Conservation (phyloP, 2,888 invertebrate species). For the Drosophila anomalata region DNA sequence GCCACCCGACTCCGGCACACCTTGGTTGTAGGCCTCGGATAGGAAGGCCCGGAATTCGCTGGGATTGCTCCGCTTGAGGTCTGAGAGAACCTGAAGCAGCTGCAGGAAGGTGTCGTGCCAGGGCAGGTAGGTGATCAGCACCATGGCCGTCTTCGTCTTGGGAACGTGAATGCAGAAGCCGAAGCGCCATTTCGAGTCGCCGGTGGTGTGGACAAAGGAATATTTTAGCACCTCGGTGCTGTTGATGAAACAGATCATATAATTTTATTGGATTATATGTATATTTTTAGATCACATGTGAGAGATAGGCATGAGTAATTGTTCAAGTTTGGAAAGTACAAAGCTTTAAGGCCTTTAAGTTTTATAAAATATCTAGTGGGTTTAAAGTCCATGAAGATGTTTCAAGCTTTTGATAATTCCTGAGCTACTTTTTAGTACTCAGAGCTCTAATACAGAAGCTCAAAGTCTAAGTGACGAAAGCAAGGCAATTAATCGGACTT, state of each 20-base stretch:
- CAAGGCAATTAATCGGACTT: no score
- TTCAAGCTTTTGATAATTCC: background rate
- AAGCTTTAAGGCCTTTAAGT: background rate
- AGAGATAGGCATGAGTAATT: background rate
- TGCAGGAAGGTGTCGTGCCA: constrained; percentile 97
- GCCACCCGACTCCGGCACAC: constrained; percentile 89
- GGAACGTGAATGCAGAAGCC: constrained; percentile 98
- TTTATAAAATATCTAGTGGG: background rate
- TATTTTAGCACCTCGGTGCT: constrained; percentile 96
- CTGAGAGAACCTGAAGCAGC: constrained; percentile 80
- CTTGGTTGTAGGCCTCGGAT: constrained; percentile 87
- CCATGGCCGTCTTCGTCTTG: constrained; percentile 92
- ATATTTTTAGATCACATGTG: background rate
- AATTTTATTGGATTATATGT: background rate
- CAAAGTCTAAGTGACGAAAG: no score
- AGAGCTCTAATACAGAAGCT: no score
- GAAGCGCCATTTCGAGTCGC: constrained; percentile 98
- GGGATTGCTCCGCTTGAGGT: constrained; percentile 77
- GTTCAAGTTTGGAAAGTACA: background rate
- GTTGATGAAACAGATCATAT: constrained; percentile 37
- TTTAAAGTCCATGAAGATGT: background rate
- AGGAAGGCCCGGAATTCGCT: constrained; percentile 85
- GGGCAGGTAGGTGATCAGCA: constrained; percentile 94
- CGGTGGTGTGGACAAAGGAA: constrained; percentile 97
- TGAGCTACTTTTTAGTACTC: no score